Base-by-base conservation (phyloP, 2,888 invertebrate genomes). In the Cantharis nigra region DNA sequence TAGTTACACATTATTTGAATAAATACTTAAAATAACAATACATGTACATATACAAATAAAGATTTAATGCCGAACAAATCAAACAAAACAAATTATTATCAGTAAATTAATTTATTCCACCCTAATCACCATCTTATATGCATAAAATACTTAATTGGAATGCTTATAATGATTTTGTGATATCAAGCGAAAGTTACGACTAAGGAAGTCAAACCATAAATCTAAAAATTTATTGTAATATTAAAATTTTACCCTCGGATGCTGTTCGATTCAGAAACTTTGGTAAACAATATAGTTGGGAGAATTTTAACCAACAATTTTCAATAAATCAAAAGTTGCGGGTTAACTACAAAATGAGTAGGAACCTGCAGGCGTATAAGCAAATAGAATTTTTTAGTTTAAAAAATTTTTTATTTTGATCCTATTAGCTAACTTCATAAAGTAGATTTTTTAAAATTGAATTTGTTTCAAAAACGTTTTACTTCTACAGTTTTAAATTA, bases 1-100 rank as follows among this genome's bases (percentile, higher is more conserved):
- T 62, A 76, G 73, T 74, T 77, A 23, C 71, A 69, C 77, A 75
- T 77, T 77, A 71, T 74, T 77, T 18, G 71, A 74, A 77, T 77
- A 77, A 77, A 77, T 77, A 74, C 71, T 74, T 62, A 28, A 70
- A 77, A 77, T 65, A 65, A 65, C 65, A 65, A 65, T 20, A 10
- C 26, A 26, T 26, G 26, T 13, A 16, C 16, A 16, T 16, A 13
- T 13, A 33, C 33, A 33, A 33, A 33, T 10, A 33, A 33, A 13
- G 33, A 33, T 33, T 33, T 33, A 33, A 33, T n/a, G 33, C 33
- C 13, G 13, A 33, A 5, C 33, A 33, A 33, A 33, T 13, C 13
- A 20, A 20, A 20, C 20, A 20, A 20, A 20, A 20, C 5, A 13
- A 13, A 33, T 33, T 33, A n/a, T 33, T 33, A n/a, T 13, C 33